Conservation (phyloP, 2,797 vertebrate species). For the Telmatherina bonti region DNA sequence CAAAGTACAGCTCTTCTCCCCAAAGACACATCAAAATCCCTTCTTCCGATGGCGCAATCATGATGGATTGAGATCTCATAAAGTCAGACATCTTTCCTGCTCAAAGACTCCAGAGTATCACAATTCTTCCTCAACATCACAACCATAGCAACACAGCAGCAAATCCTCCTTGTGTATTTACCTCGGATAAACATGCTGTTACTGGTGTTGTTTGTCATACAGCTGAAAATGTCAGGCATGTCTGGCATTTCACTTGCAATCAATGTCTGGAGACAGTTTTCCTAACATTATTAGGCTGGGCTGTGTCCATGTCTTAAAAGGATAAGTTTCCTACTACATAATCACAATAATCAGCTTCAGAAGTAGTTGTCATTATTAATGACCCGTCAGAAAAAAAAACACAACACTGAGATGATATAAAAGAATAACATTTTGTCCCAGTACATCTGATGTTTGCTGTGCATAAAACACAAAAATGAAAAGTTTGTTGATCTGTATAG, state of each 20-base stretch:
- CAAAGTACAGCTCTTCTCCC: constrained; percentile 39
- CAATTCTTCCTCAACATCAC: constrained; percentile 53
- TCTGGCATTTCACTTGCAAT: neutral
- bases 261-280: constrained; percentile 23
- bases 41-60: constrained; percentile 35
- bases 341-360: neutral
- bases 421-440: neutral
- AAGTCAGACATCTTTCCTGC: constrained; percentile 43
- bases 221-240: constrained; percentile 24
- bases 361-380: neutral
- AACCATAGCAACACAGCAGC: constrained; percentile 20
- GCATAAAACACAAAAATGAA: neutral
- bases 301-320: constrained; percentile 9
- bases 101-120: constrained; percentile 16
- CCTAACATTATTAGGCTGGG: neutral
- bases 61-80: constrained; percentile 45
- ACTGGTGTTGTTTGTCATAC: constrained; percentile 24
- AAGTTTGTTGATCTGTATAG: neutral
- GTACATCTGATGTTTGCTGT: neutral
- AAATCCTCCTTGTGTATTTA: neutral
- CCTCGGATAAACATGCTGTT: constrained; percentile 28
- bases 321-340: neutral
- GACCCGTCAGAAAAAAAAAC: neutral
- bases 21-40: constrained; percentile 59
- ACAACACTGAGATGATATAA: neutral